A percentile compares a stretch with the other conserved stretches of the same genome.
Conservation (phyloP, 2,113 vertebrate genomes). For the Pachyramphus minor region DNA sequence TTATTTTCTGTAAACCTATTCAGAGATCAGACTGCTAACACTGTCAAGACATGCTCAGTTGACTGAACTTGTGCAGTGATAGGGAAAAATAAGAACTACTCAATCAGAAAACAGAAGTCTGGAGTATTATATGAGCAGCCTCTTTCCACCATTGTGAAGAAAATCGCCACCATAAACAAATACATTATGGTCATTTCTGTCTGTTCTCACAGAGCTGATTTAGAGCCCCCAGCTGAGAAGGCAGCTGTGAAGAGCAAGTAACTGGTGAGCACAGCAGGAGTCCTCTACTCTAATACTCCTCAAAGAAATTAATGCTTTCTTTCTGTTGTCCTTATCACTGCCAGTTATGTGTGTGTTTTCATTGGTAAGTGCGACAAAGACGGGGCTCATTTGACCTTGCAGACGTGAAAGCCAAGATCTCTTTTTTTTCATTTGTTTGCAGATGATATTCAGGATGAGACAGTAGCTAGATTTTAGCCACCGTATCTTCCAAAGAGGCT, state of each 20-base stretch:
- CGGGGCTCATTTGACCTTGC: neutral
- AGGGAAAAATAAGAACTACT: neutral
- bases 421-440: neutral
- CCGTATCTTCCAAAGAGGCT: neutral
- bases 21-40: neutral
- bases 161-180: slow-evolving; percentile 3
- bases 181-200: slow-evolving; percentile 44
- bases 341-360: slow-evolving; percentile 28
- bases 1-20: neutral
- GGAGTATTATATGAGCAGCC: slow-evolving; percentile 4
- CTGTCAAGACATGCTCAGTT: neutral
- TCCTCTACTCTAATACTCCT: slow-evolving; percentile 29
- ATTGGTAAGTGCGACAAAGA: neutral
- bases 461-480: neutral
- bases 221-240: slow-evolving; percentile 66
- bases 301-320: slow-evolving; percentile 55
- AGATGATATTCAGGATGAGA: neutral
- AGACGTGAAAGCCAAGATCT: neutral
- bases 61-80: neutral
- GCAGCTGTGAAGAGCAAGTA: slow-evolving; percentile 60
- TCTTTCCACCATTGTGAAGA: slow-evolving; percentile 21
- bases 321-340: slow-evolving; percentile 45
- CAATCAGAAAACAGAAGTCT: neutral
- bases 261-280: slow-evolving; percentile 53
- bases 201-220: slow-evolving; percentile 50